These are phyloP conservation scores for Sebastes fasciatus DNA, from an alignment of 2,113 vertebrate genomes.

Conservation along the genomic window DNA sequence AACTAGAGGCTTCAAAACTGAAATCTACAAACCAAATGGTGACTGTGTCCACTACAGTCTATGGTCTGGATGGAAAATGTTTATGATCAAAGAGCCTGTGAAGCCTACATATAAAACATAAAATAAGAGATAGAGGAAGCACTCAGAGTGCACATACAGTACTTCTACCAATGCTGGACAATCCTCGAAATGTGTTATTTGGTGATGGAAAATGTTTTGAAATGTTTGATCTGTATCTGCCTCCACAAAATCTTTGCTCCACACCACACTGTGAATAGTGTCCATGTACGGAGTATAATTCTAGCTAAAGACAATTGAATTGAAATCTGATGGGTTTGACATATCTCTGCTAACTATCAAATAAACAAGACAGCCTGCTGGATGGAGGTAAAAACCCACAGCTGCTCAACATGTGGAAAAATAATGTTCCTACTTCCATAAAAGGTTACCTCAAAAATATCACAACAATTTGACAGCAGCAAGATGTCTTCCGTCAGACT, in stretches of 20 bases:
- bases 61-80: neutral
- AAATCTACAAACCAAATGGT: too few species aligned
- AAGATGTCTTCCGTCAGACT: conserved; percentile 40
- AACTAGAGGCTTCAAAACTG: too few species aligned
- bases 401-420: neutral
- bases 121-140: neutral
- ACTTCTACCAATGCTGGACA: neutral
- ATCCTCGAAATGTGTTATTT: neutral
- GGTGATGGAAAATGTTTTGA: neutral
- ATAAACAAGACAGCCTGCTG: neutral
- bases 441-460: conserved; percentile 2
- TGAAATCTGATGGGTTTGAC: too few species aligned
- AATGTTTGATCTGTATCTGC: neutral
- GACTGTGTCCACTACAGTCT: too few species aligned
- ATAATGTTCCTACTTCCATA: neutral
- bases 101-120: neutral
- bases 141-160: too few species aligned
- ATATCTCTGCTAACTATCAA: neutral
- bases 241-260: neutral
- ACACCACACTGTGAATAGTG: neutral
- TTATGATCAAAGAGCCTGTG: neutral
- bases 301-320: too few species aligned
- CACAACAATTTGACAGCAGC: conserved; percentile 16
- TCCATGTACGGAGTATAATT: too few species aligned
- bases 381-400: neutral